Percentiles rank a stretch among this genome's conserved stretches.
Evolutionary conservation across 2,797 vertebrate genomes (phyloP).

Genomic region (Xenopus petersii): DNA sequence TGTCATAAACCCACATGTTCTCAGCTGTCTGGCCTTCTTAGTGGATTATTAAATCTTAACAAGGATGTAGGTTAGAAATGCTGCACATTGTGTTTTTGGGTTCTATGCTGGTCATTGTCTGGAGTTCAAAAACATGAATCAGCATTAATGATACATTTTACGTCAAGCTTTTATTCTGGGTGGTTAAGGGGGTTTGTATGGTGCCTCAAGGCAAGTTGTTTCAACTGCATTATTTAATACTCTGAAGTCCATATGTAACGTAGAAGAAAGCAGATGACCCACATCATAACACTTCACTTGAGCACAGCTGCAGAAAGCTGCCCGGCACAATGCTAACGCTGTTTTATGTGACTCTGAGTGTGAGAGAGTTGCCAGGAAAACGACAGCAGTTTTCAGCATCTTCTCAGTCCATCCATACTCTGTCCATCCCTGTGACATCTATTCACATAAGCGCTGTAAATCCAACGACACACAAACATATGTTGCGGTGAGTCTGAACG

Average conservation of each 20-base stretch:
- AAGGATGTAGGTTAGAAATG: no score
- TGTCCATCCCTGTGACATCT: slow-evolving; percentile 55
- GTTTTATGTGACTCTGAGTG: slow-evolving; percentile 29
- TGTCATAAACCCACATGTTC: no score
- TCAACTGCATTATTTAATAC: background rate
- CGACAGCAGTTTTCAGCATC: slow-evolving; percentile 41
- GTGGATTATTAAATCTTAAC: no score
- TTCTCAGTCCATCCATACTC: slow-evolving; percentile 43
- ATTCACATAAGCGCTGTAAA: slow-evolving; percentile 51
- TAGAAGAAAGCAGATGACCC: slow-evolving; percentile 9
- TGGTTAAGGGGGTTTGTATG: background rate
- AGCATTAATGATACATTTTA: no score
- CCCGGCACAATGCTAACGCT: slow-evolving; percentile 15
- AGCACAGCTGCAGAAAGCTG: slow-evolving; percentile 13
- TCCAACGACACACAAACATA: slow-evolving; percentile 52
- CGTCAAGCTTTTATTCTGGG: no score
- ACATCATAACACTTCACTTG: slow-evolving; percentile 41
- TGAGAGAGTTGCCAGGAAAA: slow-evolving; percentile 49
- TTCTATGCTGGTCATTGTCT: no score
- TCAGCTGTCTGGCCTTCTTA: no score
- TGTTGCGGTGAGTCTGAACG: slow-evolving; percentile 37
- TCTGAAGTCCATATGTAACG: slow-evolving; percentile 1
- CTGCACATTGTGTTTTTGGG: no score
- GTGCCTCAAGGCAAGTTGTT: no score
- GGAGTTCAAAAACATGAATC: no score